phyloP scores from a whole-genome alignment of 2,113 vertebrate species.

The Mohoua ochrocephala region DNA sequence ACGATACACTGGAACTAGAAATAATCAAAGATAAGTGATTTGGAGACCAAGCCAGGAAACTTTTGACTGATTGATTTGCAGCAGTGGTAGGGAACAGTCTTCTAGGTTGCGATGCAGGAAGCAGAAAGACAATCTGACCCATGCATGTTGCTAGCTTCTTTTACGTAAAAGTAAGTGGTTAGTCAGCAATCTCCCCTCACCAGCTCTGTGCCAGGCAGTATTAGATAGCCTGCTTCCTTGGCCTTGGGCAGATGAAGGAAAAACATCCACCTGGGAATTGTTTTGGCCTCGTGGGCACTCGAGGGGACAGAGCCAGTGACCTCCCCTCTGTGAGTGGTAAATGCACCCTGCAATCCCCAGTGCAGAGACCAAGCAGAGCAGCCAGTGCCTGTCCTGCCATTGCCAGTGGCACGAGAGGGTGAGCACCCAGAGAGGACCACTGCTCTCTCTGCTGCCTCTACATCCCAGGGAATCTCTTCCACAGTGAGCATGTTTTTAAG shows the following conservation, averaged over 20 bases:
- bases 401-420: background rate
- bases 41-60: background rate
- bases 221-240: background rate
- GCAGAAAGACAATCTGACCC: background rate
- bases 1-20: background rate
- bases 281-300: background rate
- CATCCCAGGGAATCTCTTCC: background rate
- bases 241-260: background rate
- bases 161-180: background rate
- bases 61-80: background rate
- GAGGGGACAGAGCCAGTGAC: background rate
- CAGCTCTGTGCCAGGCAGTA: background rate
- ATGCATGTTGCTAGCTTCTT: background rate
- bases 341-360: background rate
- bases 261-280: background rate
- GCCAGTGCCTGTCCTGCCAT: background rate
- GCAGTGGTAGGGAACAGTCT: background rate
- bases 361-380: background rate
- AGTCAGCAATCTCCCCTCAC: background rate
- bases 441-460: background rate
- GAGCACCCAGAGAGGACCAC: rapidly evolving
- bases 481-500: background rate
- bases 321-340: background rate
- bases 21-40: background rate
- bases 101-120: background rate